Conservation (phyloP, 2,888 invertebrate species). For the Drosophila pegasa region DNA sequence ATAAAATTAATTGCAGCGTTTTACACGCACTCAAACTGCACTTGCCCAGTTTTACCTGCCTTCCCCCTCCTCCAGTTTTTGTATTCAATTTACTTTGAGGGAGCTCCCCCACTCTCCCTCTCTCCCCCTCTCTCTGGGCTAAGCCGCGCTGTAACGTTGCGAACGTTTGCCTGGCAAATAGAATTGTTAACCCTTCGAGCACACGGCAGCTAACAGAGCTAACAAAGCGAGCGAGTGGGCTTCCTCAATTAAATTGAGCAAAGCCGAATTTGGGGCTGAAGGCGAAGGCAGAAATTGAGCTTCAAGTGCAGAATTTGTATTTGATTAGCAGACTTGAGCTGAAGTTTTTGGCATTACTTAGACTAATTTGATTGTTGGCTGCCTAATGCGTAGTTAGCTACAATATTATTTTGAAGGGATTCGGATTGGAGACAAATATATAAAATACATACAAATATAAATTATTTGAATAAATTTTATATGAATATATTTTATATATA, state of each 20-base stretch:
- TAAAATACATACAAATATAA: no score
- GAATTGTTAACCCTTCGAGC: not conserved
- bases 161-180: slow-evolving; percentile 2
- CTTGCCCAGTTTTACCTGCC: no score
- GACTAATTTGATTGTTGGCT: no score
- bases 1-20: slow-evolving; percentile 73
- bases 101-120: no score
- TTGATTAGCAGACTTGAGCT: no score
- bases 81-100: slow-evolving; percentile 24
- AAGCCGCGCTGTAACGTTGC: not conserved
- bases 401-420: no score
- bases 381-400: no score
- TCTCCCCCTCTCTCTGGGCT: slow-evolving; percentile 1
- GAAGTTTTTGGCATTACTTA: no score
- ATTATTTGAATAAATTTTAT: no score
- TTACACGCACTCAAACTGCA: slow-evolving; percentile 31
- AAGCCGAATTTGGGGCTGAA: not conserved
- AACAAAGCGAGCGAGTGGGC: not conserved
- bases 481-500: no score
- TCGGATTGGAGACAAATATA: no score
- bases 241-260: not conserved
- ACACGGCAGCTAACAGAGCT: not conserved
- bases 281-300: not conserved
- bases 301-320: not conserved
- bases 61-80: slow-evolving; percentile 43